These are phyloP conservation scores for Drosophila anomalipes DNA, from an alignment of 2,888 invertebrate genomes.

Conservation along the genomic window DNA sequence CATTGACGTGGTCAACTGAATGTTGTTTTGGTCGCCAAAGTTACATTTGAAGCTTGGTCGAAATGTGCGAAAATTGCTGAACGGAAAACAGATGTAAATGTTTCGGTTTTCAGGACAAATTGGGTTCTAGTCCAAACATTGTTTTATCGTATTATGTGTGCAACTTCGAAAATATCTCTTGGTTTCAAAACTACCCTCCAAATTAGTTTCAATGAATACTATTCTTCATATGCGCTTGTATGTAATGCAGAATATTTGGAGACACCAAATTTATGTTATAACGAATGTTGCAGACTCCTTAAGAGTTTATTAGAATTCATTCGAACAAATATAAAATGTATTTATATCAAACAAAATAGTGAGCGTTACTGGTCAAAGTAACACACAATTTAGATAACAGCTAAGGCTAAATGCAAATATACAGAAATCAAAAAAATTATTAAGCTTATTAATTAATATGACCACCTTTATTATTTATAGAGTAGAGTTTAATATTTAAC, in stretches of 20 bases:
- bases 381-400: background rate
- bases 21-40: slow-evolving; percentile 41
- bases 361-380: background rate
- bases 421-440: background rate
- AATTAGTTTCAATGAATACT: background rate
- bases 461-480: background rate
- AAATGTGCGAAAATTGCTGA: background rate
- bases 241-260: no score
- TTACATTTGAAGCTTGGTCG: slow-evolving; percentile 39
- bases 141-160: background rate
- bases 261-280: no score
- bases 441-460: background rate
- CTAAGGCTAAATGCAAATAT: background rate
- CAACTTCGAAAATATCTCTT: background rate
- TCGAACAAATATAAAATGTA: background rate
- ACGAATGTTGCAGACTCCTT: no score
- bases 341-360: background rate
- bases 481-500: background rate
- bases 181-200: background rate
- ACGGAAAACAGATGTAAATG: background rate
- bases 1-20: slow-evolving; percentile 11
- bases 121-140: background rate
- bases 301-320: no score
- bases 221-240: background rate
- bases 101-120: background rate